Percentiles rank a stretch among this genome's conserved stretches.
These are phyloP conservation scores for Aleiodes leptofemur DNA, from an alignment of 2,888 invertebrate species.

Conservation along the genomic window DNA sequence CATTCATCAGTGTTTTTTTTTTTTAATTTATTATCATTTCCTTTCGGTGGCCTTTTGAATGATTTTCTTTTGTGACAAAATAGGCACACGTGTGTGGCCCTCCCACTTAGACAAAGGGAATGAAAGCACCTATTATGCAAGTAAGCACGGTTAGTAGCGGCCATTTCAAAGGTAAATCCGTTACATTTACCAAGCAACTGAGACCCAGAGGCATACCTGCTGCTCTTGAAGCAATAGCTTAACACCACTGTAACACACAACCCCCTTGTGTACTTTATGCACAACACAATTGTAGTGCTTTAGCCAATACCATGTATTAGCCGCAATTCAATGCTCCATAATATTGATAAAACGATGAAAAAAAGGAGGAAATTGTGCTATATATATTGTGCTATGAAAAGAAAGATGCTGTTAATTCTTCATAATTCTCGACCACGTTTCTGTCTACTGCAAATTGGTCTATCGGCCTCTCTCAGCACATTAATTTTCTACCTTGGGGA, in stretches of 20 bases:
- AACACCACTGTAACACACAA: conserved; percentile 30
- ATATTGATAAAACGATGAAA: no score
- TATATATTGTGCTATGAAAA: neutral
- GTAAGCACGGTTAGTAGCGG: conserved; percentile 35
- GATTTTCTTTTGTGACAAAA: conserved; percentile 12
- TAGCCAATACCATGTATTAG: conserved; percentile 24
- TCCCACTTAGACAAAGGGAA: conserved; percentile 37
- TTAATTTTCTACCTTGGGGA: neutral
- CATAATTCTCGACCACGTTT: conserved; percentile 10
- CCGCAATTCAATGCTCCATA: neutral
- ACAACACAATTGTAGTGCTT: conserved; percentile 31
- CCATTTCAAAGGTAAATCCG: conserved; percentile 44
- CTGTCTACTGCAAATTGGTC: neutral
- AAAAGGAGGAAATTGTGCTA: neutral
- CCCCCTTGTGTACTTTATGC: conserved; percentile 22
- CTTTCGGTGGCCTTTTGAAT: conserved; percentile 20
- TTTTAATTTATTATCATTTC: conserved; percentile 1
- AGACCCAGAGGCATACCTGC: conserved; percentile 7
- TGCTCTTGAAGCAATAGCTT: conserved; percentile 4
- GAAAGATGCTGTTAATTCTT: neutral
- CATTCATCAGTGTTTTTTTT: neutral
- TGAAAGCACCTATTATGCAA: conserved; percentile 34
- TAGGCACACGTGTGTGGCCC: neutral
- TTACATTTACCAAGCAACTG: conserved; percentile 41
- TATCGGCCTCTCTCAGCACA: neutral